These are phyloP conservation scores for Elmis aenea DNA, from an alignment of 2,888 invertebrate species.

Conservation along the genomic window DNA sequence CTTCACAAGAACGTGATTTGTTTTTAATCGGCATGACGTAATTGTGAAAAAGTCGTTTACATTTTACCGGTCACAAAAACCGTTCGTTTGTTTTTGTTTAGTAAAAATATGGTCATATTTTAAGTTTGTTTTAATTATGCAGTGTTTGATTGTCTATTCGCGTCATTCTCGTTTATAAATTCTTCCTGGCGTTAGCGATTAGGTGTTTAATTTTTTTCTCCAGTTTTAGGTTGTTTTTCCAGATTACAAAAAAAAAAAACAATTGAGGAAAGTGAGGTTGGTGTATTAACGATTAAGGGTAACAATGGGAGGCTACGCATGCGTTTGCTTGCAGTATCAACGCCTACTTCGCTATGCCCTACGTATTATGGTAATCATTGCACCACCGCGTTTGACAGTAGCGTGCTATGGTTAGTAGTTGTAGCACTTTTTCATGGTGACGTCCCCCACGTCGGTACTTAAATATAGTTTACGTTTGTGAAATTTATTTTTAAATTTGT, in stretches of 20 bases:
- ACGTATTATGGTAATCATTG: slow-evolving; percentile 16
- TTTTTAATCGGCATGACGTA: no score
- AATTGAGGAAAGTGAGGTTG: slow-evolving; percentile 11
- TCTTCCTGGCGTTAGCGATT: no score
- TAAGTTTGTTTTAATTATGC: no score
- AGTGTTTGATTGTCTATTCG: no score
- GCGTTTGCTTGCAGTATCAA: slow-evolving; percentile 14
- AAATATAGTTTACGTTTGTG: slow-evolving; percentile 6
- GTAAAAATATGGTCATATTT: no score
- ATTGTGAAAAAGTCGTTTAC: no score
- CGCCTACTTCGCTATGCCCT: slow-evolving; percentile 23
- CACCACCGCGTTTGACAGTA: slow-evolving; percentile 17
- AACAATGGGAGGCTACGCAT: slow-evolving; percentile 19
- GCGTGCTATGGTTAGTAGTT: slow-evolving; percentile 15
- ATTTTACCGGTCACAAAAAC: no score
- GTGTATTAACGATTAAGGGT: slow-evolving; percentile 26
- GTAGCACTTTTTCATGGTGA: slow-evolving; percentile 14
- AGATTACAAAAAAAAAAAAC: neutral
- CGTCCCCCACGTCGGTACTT: slow-evolving; percentile 19
- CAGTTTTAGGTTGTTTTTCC: no score
- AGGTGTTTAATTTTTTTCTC: no score
- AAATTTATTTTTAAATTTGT: slow-evolving; percentile 9
- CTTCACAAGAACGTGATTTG: no score
- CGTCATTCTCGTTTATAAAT: no score
- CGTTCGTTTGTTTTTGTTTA: no score